These are phyloP conservation scores for Xiphias gladius DNA, from an alignment of 2,113 vertebrate species.

Conservation along the genomic window DNA sequence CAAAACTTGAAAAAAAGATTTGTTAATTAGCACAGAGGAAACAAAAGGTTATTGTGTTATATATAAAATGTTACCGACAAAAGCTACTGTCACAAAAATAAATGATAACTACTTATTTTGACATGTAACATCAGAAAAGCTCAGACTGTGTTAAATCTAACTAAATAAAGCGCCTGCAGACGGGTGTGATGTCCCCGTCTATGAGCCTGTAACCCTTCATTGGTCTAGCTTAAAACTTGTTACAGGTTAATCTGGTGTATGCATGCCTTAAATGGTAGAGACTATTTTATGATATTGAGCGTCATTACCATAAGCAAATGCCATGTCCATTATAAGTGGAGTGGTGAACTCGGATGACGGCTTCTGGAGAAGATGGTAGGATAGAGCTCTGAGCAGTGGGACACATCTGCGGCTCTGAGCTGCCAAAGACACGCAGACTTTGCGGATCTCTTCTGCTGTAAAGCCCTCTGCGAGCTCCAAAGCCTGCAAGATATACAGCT, in stretches of 20 bases:
- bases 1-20: not conserved
- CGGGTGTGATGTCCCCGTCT: not conserved
- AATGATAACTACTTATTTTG: not conserved
- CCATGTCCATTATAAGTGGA: slow-evolving; percentile 85
- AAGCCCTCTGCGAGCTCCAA: slow-evolving; percentile 91
- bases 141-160: not conserved
- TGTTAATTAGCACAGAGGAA: not conserved
- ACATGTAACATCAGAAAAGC: not conserved
- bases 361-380: slow-evolving; percentile 91
- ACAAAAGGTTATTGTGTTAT: too few species aligned
- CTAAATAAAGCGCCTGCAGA: not conserved
- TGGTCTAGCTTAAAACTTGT: not conserved
- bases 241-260: not conserved
- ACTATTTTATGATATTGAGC: not conserved
- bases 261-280: not conserved
- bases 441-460: slow-evolving; percentile 86
- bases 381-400: slow-evolving; percentile 90
- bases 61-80: not conserved
- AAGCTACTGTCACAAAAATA: not conserved
- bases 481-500: slow-evolving; percentile 79
- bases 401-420: slow-evolving; percentile 86
- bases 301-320: slow-evolving; percentile 87
- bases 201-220: not conserved
- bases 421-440: slow-evolving; percentile 82
- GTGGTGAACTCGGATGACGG: slow-evolving; percentile 81